phyloP scores from a whole-genome alignment of 2,888 invertebrate genomes.

The Gari tellinella region DNA sequence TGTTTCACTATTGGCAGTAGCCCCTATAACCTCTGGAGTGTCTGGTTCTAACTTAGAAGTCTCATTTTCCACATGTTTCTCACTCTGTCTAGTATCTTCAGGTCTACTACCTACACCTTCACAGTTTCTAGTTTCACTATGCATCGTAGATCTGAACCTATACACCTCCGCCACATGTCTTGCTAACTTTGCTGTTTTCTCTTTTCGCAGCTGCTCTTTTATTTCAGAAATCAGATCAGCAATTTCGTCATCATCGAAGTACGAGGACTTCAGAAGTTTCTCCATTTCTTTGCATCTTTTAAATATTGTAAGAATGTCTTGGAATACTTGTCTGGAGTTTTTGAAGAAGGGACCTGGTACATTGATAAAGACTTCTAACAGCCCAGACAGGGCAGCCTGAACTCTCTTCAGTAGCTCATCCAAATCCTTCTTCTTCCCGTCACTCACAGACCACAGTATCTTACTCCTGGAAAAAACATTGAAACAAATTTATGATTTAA shows the following conservation, averaged over 20 bases:
- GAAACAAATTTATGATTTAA: neutral
- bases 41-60: too few species aligned
- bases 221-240: conserved; percentile 69
- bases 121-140: neutral
- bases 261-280: conserved; percentile 74
- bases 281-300: conserved; percentile 78
- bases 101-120: neutral
- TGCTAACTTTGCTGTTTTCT: conserved; percentile 72
- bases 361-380: conserved; percentile 67
- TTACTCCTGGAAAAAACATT: too few species aligned
- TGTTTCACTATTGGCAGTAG: neutral
- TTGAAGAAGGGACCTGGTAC: conserved; percentile 46
- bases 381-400: conserved; percentile 66
- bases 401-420: conserved; percentile 70
- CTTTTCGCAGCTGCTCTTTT: conserved; percentile 68
- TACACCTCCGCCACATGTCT: conserved; percentile 60
- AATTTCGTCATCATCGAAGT: conserved; percentile 76
- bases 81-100: neutral
- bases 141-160: conserved; percentile 31
- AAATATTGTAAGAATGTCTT: conserved; percentile 75
- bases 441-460: conserved; percentile 30
- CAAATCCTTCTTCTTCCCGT: conserved; percentile 72
- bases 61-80: too few species aligned
- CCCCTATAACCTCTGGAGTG: neutral
- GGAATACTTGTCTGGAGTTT: conserved; percentile 66